Base-by-base conservation (phyloP, 2,797 vertebrate genomes). In the Zenarchopterus dispar region DNA sequence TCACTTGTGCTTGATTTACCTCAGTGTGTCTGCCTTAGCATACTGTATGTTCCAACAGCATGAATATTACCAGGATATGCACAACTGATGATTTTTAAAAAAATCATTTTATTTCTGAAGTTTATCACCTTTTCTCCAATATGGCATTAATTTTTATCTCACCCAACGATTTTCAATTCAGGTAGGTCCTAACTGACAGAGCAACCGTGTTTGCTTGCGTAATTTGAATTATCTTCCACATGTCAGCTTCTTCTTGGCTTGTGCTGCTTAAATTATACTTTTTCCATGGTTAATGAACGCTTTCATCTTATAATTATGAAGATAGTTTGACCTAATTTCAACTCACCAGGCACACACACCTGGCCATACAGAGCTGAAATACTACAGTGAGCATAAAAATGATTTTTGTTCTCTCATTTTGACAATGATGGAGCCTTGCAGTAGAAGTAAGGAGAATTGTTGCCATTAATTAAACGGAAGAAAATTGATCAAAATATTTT, bases 401-500 rank as follows among this genome's bases (percentile, higher is more conserved):
- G 19, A 49, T 66, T 54, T 28, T 26, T 56, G 53, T n/a, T n/a
- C n/a, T n/a, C 18, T 28, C 46, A 5, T 53, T 51, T 54, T 48
- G 48, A 67, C 46, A 71, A 62, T 51, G 31, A 59, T 41, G 41
- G 26, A 67, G 39, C 28, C 67, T 59, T 50, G 39, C 39, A 28
- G 4, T 24, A 54, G 17, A 28, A 64, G 24, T 24, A 43, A 28
- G 48, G 9, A 42, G 33, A 22, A 17, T 62, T 67, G 28, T 42
- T 63, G 57, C 47, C 51, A 16, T 65, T 56, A 50, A 16, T 65
- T 56, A 50, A 56, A 44, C 58, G 69, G 46, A 75, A 62, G 23
- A 56, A 36, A 73, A 54, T 63, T 66, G 5, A 28, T 2, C 33
- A 65, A 61, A 54, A 45, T 45, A 36, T 44, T 63, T 82, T 1